phyloP scores from a whole-genome alignment of 2,113 vertebrate species.

The Nestor notabilis region DNA sequence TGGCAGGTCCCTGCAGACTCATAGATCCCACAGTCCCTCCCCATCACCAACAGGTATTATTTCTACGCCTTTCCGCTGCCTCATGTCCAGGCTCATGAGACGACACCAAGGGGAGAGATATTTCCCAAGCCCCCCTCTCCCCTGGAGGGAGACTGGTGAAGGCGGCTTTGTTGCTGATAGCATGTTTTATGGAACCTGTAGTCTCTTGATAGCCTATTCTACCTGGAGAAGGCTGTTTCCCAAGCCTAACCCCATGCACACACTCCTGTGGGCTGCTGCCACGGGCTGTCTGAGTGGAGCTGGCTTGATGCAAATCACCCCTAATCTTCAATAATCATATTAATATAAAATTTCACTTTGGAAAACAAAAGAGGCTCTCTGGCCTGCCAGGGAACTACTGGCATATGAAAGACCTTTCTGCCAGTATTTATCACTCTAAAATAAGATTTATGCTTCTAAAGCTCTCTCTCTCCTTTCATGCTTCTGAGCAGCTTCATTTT shows the following conservation, averaged over 20 bases:
- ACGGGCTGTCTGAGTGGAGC: neutral
- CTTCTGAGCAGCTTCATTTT: conserved; percentile 45
- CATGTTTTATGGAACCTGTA: neutral
- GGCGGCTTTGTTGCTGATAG: neutral
- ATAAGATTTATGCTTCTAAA: conserved; percentile 55
- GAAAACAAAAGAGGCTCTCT: conserved; percentile 59
- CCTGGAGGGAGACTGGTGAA: neutral
- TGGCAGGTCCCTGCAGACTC: neutral
- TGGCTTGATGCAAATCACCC: conserved; percentile 5
- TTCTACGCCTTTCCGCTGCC: neutral
- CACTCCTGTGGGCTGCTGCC: neutral
- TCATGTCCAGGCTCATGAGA: neutral
- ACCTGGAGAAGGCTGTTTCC: neutral
- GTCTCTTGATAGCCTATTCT: neutral
- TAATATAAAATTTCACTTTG: conserved; percentile 31
- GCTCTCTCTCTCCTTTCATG: conserved; percentile 24
- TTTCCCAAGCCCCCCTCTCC: neutral
- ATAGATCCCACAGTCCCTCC: neutral
- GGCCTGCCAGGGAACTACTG: conserved; percentile 31
- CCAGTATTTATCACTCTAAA: conserved; percentile 30
- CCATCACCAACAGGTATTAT: neutral
- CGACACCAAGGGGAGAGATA: neutral
- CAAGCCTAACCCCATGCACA: neutral
- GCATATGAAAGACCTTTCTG: conserved; percentile 30
- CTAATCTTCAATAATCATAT: conserved; percentile 54